Evolutionary conservation across 2,113 vertebrate genomes (phyloP).

Genomic region (Miniopterus natalensis): DNA sequence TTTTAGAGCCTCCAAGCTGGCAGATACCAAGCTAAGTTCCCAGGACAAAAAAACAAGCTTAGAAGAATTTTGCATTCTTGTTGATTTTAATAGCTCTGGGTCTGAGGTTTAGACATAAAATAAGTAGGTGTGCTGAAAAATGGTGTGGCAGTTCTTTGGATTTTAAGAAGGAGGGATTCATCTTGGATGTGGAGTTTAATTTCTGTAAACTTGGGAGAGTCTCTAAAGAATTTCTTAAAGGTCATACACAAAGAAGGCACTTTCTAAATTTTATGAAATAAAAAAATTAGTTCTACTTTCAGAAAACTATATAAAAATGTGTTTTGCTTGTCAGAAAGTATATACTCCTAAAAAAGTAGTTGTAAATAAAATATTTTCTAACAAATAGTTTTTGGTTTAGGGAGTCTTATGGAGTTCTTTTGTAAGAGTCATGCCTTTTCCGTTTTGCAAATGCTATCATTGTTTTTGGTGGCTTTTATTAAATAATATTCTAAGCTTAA

Average conservation of each 20-base stretch:
- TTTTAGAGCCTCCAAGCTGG: background rate
- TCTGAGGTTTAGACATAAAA: background rate
- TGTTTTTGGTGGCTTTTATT: background rate
- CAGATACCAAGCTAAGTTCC: background rate
- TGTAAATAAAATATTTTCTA: constrained; percentile 16
- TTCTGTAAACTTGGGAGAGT: background rate
- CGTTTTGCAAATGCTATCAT: constrained; percentile 1
- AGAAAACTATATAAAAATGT: background rate
- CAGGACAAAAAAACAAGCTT: background rate
- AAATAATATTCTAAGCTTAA: background rate
- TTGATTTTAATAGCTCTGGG: background rate
- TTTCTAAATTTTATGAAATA: background rate
- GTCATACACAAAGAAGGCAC: background rate
- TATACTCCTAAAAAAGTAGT: background rate
- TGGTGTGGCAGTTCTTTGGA: background rate
- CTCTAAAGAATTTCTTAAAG: background rate
- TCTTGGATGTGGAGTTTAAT: background rate
- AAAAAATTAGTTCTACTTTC: background rate
- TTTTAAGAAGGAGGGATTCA: background rate
- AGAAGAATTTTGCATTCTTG: too few species aligned
- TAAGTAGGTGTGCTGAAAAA: background rate
- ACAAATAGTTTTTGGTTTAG: background rate
- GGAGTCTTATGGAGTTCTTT: background rate
- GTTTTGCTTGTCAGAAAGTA: background rate
- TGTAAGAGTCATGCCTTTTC: background rate